Evolutionary conservation across 2,888 invertebrate species (phyloP), one percentile per base, ranked within the genome.

Genomic region (Prosapia bicincta): DNA sequence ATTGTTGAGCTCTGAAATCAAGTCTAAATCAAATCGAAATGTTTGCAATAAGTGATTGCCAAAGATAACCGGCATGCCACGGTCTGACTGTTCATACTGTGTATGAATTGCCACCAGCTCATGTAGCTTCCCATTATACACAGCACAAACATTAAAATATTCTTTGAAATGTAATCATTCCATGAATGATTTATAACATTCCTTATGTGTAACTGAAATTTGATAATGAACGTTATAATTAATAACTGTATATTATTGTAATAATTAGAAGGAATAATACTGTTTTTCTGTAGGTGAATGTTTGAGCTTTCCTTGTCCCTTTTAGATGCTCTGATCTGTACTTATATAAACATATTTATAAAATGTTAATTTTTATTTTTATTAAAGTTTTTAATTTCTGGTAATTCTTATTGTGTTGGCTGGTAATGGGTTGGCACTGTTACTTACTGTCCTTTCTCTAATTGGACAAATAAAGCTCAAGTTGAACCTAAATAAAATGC

Each of bases 151-250:
- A 68, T 13, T 26, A 10, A 68, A 20, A n/a, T n/a, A 7, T 26
- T 25, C 13, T n/a, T n/a, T 68, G 26, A 24, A 3, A n/a, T 68
- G 69, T 28, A 69, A 74, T 74, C 74, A 74, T 74, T 74, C 74
- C 69, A 69, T 74, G 74, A 74, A 74, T 74, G 74, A 54, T 74
- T 74, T 32, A 69, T 69, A 26, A 74, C 74, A 74, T 74, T 74
- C 74, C 74, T 69, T 65, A 65, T 24, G 23, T 69, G 69, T 68
- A 20, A 69, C 28, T 32, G 30, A 68, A 23, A 74, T 28, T 69
- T 30, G 66, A 66, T 65, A 67, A 26, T 68, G 26, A 66, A 66
- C 24, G 66, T 66, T 25, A n/a, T n/a, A 30, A 30, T 30, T 30
- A 26, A 66, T 66, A 66, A 66, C 66, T 25, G 38, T 13, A 38